phyloP scores from a whole-genome alignment of 2,888 invertebrate genomes.

The Drosophila emarginata region DNA sequence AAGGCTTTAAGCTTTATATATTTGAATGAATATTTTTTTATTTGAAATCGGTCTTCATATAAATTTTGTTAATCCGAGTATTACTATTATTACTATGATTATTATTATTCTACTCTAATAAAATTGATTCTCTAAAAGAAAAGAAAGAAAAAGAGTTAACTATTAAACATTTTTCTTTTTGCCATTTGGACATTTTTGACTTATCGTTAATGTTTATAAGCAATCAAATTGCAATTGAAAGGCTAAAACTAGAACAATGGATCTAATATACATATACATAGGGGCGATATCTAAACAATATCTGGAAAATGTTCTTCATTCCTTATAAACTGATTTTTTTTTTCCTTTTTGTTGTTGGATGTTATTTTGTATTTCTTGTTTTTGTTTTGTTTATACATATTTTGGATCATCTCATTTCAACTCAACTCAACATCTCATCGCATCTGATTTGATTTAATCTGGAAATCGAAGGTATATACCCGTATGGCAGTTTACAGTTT shows the following conservation, averaged over 20 bases:
- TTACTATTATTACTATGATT: too few relatives aligned
- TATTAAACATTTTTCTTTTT: too few relatives aligned
- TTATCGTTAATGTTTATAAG: background rate
- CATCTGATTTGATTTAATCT: background rate
- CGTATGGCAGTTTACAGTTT: constrained; percentile 27
- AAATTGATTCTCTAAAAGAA: too few relatives aligned
- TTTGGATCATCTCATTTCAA: constrained; percentile 6
- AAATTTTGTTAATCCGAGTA: too few relatives aligned
- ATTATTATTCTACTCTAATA: too few relatives aligned
- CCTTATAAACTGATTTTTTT: constrained; percentile 30
- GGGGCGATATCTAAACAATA: constrained; percentile 62
- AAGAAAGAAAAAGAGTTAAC: too few relatives aligned
- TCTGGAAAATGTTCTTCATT: constrained; percentile 68
- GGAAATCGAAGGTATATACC: constrained; percentile 1
- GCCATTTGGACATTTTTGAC: background rate
- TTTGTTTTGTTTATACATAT: constrained; percentile 29
- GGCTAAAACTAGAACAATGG: constrained; percentile 16
- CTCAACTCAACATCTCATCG: background rate
- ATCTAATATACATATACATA: too few relatives aligned
- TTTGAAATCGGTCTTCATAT: too few relatives aligned
- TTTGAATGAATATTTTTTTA: too few relatives aligned
- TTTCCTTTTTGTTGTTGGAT: background rate
- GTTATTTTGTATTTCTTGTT: constrained; percentile 60
- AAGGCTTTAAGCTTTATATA: too few relatives aligned
- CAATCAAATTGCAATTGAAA: constrained; percentile 20